Conservation (phyloP, 2,888 invertebrate genomes). For the Bombyx huttoni region DNA sequence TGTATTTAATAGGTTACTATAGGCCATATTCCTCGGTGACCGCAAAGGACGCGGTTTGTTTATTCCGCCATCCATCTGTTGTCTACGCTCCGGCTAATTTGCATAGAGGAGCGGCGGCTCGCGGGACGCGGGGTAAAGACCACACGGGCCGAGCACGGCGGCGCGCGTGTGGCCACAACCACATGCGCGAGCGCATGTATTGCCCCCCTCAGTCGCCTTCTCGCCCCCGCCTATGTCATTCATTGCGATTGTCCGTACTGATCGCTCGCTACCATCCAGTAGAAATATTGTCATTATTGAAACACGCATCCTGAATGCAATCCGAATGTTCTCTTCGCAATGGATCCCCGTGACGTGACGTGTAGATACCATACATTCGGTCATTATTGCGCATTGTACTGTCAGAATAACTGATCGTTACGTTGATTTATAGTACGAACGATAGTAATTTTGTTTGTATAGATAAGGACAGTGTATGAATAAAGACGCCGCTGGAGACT, state of each 20-base stretch:
- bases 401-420: conserved; percentile 19
- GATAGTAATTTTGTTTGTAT: conserved; percentile 6
- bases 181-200: conserved; percentile 61
- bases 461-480: conserved; percentile 2
- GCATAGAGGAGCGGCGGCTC: conserved; percentile 56
- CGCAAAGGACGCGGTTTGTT: conserved; percentile 65
- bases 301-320: conserved; percentile 53
- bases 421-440: conserved; percentile 23
- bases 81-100: conserved; percentile 69
- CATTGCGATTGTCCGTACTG: conserved; percentile 65
- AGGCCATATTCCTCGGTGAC: conserved; percentile 10
- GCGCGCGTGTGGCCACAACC: conserved; percentile 71
- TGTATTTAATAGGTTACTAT: neutral
- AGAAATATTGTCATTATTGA: conserved; percentile 66
- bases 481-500: conserved; percentile 24
- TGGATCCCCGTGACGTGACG: conserved; percentile 31
- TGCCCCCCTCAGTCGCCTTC: conserved; percentile 29
- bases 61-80: conserved; percentile 72
- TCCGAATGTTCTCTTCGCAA: conserved; percentile 38
- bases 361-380: conserved; percentile 30
- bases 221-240: conserved; percentile 54
- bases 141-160: conserved; percentile 70
- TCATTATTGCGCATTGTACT: conserved; percentile 25
- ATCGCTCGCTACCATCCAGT: conserved; percentile 60
- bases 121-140: conserved; percentile 46